phyloP scores from a whole-genome alignment of 2,888 invertebrate species.

The Monopis laevigella region DNA sequence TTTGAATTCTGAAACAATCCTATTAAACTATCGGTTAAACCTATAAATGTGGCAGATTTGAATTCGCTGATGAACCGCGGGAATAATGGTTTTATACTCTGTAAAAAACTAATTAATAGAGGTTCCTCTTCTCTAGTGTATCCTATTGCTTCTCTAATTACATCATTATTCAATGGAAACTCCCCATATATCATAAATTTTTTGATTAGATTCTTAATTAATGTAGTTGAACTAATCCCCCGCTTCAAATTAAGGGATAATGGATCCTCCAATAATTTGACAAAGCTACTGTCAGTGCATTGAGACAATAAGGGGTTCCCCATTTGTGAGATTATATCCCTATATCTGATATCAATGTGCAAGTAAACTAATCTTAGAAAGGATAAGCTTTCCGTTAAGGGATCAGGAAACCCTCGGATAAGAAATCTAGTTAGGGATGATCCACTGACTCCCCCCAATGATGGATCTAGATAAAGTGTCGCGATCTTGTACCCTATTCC shows the following conservation, averaged over 20 bases:
- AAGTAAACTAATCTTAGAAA: neutral
- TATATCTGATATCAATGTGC: neutral
- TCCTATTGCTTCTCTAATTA: neutral
- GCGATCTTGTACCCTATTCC: neutral
- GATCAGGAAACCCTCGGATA: slow-evolving; percentile 1
- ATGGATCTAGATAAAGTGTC: slow-evolving; percentile 6
- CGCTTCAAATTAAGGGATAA: neutral
- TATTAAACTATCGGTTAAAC: neutral
- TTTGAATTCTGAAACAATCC: slow-evolving; percentile 5
- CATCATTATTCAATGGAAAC: neutral
- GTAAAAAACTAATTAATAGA: neutral
- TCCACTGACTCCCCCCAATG: slow-evolving; percentile 1
- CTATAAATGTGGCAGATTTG: neutral
- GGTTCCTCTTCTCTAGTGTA: neutral
- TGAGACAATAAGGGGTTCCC: neutral
- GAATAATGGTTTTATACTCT: slow-evolving; percentile 2
- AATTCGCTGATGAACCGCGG: slow-evolving; percentile 5
- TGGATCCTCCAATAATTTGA: neutral
- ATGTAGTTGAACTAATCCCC: neutral
- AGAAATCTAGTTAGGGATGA: slow-evolving; percentile 3
- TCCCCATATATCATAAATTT: neutral
- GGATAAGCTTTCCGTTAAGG: slow-evolving; percentile 1
- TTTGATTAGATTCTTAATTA: neutral
- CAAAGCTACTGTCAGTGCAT: neutral
- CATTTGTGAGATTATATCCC: neutral